Base-by-base conservation (phyloP, 1,140 invertebrate genomes). In the Maconellicoccus hirsutus region DNA sequence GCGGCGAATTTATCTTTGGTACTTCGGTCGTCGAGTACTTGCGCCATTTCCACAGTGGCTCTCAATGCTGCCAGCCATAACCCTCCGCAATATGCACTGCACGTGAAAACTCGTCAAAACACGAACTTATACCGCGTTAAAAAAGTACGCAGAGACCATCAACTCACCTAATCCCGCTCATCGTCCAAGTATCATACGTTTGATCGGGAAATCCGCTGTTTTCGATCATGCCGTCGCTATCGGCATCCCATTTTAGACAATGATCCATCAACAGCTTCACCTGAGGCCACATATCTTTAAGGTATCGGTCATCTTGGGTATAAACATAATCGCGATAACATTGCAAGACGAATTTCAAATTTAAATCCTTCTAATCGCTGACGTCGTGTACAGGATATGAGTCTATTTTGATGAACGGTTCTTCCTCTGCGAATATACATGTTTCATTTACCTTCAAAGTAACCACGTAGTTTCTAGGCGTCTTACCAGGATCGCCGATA, bases 131-230 rank as follows among this genome's bases (percentile, higher is more conserved):
- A n/a, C n/a, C n/a, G n/a, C n/a, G n/a, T n/a, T n/a, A n/a, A n/a
- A n/a, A n/a, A n/a, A n/a, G n/a, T n/a, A n/a, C n/a, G n/a, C n/a
- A n/a, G n/a, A n/a, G n/a, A n/a, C n/a, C n/a, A n/a, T n/a, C n/a
- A n/a, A 29, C 74, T 73, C 80, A 92, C 91, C 91, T 93, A 0
- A 89, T 85, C 8, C 93, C 94, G 22, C 84, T 85, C 89, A 96
- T 94, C 14, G 89, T 84, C 94, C 94, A 97, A 4, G 88, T 86
- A 80, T 97, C 94, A 80, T 89, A 97, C 0, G 94, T 96, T 79
- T 96, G 93, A 82, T 96, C 94, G 93, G 90, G 77, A 84, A n/a
- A 86, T 42, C 92, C 93, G 22, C 84, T 84, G 82, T 96, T 96
- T 78, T 96, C 93, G 76, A 97, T 96, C 26, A 97, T 81, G 0